These are phyloP conservation scores for Toxotes chatareus DNA, from an alignment of 2,113 vertebrate species.

Conservation along the genomic window DNA sequence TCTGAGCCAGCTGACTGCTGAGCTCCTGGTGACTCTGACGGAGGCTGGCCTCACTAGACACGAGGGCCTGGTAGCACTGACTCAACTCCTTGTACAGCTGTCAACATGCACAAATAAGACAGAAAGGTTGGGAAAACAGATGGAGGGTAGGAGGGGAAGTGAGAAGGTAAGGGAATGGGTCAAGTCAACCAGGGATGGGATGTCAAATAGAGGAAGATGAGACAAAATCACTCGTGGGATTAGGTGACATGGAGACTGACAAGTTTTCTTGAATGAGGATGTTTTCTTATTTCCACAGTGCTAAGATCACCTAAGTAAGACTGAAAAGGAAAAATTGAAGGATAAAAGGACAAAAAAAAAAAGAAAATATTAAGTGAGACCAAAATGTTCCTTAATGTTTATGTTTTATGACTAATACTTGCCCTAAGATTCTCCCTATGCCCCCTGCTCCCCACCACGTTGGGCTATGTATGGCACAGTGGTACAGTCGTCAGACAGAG, in stretches of 20 bases:
- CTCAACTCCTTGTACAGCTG: conserved; percentile 92
- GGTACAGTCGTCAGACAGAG: conserved; percentile 11
- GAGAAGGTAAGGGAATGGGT: conserved; percentile 1
- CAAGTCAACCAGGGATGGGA: neutral
- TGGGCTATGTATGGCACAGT: conserved; percentile 4
- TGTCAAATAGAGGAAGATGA: conserved; percentile 22
- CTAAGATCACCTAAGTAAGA: conserved; percentile 41
- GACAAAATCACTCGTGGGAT: conserved; percentile 19
- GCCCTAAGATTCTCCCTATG: neutral
- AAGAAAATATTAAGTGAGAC: neutral
- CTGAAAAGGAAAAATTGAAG: neutral
- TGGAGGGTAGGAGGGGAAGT: neutral
- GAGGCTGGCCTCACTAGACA: conserved; percentile 87
- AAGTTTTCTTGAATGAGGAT: neutral
- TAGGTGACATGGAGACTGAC: conserved; percentile 8
- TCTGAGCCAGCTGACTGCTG: conserved; percentile 85
- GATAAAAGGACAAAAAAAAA: neutral
- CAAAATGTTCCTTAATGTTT: conserved; percentile 1
- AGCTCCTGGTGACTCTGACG: conserved; percentile 85
- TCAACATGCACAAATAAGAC: conserved; percentile 53
- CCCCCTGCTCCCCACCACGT: neutral
- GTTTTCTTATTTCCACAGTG: conserved; percentile 24
- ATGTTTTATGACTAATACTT: conserved; percentile 12
- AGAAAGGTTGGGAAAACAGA: neutral
- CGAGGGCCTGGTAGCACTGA: conserved; percentile 88